phyloP scores from a whole-genome alignment of 2,888 invertebrate genomes.

The Nomada hirtipes region DNA sequence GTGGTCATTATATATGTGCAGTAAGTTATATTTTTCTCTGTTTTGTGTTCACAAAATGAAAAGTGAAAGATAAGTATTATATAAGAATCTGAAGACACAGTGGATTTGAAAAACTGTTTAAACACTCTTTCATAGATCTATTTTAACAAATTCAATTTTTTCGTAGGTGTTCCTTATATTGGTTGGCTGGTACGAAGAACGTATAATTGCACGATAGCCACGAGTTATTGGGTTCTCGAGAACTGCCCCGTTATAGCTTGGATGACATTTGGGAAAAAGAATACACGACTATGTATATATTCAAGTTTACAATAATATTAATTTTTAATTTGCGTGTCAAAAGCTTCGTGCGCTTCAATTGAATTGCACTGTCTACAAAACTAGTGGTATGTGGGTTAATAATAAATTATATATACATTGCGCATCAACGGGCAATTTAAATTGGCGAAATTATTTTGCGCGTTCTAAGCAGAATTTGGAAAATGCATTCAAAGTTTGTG shows the following conservation, averaged over 20 bases:
- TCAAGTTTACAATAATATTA: slow-evolving; percentile 31
- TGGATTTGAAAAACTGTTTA: not conserved
- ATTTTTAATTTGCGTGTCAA: too few species aligned
- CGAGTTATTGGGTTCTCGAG: slow-evolving; percentile 54
- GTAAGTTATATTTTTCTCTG: slow-evolving; percentile 60
- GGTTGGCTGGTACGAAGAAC: slow-evolving; percentile 61
- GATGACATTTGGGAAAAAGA: slow-evolving; percentile 67
- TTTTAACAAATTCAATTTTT: not conserved
- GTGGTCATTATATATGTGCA: slow-evolving; percentile 38
- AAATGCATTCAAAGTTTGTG: too few species aligned
- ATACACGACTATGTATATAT: slow-evolving; percentile 61
- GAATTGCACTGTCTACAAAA: too few species aligned
- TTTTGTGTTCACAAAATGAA: not conserved
- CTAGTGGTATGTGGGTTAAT: too few species aligned
- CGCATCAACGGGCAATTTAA: not conserved
- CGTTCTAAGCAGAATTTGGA: not conserved
- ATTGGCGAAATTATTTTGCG: not conserved
- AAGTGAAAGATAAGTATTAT: not conserved
- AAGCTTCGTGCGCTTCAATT: too few species aligned
- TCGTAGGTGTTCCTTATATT: slow-evolving; percentile 68
- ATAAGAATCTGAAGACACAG: too few species aligned
- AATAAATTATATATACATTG: too few species aligned
- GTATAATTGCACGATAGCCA: slow-evolving; percentile 54
- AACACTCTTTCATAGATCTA: not conserved
- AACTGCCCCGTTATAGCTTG: slow-evolving; percentile 66